phyloP scores from a whole-genome alignment of 2,797 vertebrate genomes.

The Martes flavigula region DNA sequence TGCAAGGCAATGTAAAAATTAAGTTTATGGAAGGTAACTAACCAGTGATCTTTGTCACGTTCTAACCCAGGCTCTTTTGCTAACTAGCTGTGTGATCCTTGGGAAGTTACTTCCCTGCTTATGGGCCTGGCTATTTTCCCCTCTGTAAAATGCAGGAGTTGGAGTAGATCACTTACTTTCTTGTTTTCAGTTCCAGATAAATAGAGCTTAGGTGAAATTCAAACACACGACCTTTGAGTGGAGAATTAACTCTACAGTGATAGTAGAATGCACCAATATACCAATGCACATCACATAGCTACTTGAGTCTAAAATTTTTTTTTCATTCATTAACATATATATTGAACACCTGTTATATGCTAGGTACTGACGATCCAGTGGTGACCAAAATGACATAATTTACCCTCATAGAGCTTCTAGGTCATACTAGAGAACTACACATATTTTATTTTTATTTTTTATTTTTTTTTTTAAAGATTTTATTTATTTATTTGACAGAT shows the following conservation, averaged over 20 bases:
- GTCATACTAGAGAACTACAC: neutral
- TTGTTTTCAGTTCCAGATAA: neutral
- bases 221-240: neutral
- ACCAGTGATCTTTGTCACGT: neutral
- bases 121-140: neutral
- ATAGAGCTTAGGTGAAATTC: conserved; percentile 34
- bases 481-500: too few relatives aligned
- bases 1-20: neutral
- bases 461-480: too few relatives aligned
- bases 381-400: conserved; percentile 32
- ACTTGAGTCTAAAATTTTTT: conserved; percentile 25
- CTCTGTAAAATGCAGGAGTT: neutral
- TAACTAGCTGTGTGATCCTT: neutral
- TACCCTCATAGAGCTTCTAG: neutral
- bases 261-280: neutral
- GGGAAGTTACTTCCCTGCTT: neutral
- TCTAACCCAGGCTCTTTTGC: neutral
- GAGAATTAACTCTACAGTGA: neutral
- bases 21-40: neutral
- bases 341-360: neutral
- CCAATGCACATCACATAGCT: neutral
- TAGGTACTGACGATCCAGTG: neutral
- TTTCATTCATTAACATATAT: conserved; percentile 15
- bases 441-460: too few relatives aligned
- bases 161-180: neutral